These are phyloP conservation scores for Ataeniobius toweri DNA, from an alignment of 2,797 vertebrate species.

Conservation along the genomic window DNA sequence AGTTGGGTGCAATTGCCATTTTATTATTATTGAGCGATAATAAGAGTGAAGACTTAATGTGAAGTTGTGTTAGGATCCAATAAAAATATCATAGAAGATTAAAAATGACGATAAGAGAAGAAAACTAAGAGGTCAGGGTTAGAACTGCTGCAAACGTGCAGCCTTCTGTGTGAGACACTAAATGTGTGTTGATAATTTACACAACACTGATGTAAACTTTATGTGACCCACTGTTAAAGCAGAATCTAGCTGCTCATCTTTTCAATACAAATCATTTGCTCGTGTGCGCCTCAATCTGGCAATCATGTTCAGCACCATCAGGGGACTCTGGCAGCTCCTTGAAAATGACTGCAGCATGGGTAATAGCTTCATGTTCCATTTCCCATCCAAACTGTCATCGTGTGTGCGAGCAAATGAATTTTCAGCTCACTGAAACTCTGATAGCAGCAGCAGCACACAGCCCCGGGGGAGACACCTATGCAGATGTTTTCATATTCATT, in stretches of 20 bases:
- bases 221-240: slow-evolving; percentile 49
- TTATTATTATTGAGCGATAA: slow-evolving; percentile 54
- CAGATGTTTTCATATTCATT: slow-evolving; percentile 76
- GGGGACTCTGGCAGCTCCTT: slow-evolving; percentile 47
- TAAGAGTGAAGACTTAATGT: slow-evolving; percentile 37
- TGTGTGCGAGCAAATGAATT: slow-evolving; percentile 61
- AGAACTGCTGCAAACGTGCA: slow-evolving; percentile 13
- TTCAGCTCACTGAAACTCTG: slow-evolving; percentile 54
- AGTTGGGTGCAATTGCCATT: slow-evolving; percentile 55
- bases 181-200: slow-evolving; percentile 41
- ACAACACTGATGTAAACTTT: slow-evolving; percentile 49
- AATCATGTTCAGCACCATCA: slow-evolving; percentile 56
- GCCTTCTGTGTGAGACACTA: slow-evolving; percentile 30
- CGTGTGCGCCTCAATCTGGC: slow-evolving; percentile 48
- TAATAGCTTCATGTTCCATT: slow-evolving; percentile 62
- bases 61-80: slow-evolving; percentile 46
- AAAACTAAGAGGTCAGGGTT: slow-evolving; percentile 16
- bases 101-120: slow-evolving; percentile 49
- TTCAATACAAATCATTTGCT: slow-evolving; percentile 52
- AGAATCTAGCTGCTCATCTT: slow-evolving; percentile 38
- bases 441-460: slow-evolving; percentile 26
- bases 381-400: slow-evolving; percentile 62
- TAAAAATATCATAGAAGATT: slow-evolving; percentile 54
- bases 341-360: slow-evolving; percentile 45
- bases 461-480: slow-evolving; percentile 62